Evolutionary conservation across 2,113 vertebrate genomes (phyloP).

Genomic region (Verasper variegatus): DNA sequence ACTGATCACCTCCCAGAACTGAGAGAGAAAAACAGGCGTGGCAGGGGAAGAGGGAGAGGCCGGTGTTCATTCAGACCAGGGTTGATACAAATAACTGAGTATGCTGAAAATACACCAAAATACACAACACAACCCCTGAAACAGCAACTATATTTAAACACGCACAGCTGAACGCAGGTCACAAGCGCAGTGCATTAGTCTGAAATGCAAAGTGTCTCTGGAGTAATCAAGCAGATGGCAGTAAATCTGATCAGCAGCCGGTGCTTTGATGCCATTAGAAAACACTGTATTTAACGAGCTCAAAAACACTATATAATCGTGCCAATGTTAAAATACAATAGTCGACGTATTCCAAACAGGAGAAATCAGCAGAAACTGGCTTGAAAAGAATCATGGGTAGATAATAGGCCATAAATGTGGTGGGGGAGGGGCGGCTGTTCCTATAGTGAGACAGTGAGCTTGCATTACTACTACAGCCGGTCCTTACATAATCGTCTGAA

Average conservation of each 20-base stretch:
- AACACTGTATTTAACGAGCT: background rate
- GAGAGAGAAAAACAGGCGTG: background rate
- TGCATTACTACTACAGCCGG: constrained; percentile 2
- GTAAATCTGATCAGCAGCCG: constrained; percentile 30
- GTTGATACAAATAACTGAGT: background rate
- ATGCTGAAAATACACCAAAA: background rate
- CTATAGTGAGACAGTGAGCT: background rate
- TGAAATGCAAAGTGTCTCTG: constrained; percentile 16
- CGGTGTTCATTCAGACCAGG: background rate
- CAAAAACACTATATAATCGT: background rate
- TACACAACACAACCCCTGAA: too few species aligned
- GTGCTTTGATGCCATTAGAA: background rate
- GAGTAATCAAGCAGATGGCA: constrained; percentile 35
- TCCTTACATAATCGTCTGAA: background rate
- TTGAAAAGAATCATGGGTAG: constrained; percentile 9
- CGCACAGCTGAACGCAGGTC: background rate
- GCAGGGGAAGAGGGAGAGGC: background rate
- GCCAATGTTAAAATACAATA: background rate
- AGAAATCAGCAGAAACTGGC: background rate
- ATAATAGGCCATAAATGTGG: constrained; percentile 46
- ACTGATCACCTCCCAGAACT: constrained; percentile 87
- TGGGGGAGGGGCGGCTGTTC: constrained; percentile 35
- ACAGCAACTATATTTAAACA: background rate
- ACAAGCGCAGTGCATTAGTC: constrained; percentile 10
- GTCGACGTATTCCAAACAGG: background rate